phyloP scores from a whole-genome alignment of 2,797 vertebrate genomes.

The Chelon auratus region DNA sequence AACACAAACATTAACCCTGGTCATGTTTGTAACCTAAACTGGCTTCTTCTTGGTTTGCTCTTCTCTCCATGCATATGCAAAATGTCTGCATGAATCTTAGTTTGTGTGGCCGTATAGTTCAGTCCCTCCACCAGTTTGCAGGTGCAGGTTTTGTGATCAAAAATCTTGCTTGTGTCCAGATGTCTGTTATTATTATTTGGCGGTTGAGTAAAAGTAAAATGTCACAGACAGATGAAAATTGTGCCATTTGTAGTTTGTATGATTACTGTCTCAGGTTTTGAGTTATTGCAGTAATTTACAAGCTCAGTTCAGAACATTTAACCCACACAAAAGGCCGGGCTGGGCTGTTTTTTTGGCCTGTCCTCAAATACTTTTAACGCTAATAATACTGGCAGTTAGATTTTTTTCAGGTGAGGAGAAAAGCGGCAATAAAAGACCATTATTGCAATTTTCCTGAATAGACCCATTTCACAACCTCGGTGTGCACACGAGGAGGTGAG shows the following conservation, averaged over 20 bases:
- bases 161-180: conserved; percentile 13
- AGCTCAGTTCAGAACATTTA: conserved; percentile 61
- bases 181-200: conserved; percentile 28
- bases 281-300: conserved; percentile 64
- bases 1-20: not conserved
- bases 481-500: conserved; percentile 55
- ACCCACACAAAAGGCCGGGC: conserved; percentile 48
- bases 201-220: conserved; percentile 36
- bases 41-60: not conserved
- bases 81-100: not conserved
- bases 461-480: conserved; percentile 58
- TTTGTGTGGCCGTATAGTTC: not conserved
- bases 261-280: conserved; percentile 47
- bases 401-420: conserved; percentile 43
- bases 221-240: conserved; percentile 39
- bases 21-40: not conserved
- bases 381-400: conserved; percentile 57
- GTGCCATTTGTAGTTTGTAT: conserved; percentile 33
- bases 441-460: conserved; percentile 72
- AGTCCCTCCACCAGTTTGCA: not conserved
- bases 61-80: not conserved
- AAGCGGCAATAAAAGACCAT: conserved; percentile 66
- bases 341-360: conserved; percentile 34
- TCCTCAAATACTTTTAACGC: conserved; percentile 57
- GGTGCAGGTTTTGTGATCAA: not conserved